These are phyloP conservation scores for Anas platyrhynchos DNA, from an alignment of 2,113 vertebrate species.

Conservation along the genomic window DNA sequence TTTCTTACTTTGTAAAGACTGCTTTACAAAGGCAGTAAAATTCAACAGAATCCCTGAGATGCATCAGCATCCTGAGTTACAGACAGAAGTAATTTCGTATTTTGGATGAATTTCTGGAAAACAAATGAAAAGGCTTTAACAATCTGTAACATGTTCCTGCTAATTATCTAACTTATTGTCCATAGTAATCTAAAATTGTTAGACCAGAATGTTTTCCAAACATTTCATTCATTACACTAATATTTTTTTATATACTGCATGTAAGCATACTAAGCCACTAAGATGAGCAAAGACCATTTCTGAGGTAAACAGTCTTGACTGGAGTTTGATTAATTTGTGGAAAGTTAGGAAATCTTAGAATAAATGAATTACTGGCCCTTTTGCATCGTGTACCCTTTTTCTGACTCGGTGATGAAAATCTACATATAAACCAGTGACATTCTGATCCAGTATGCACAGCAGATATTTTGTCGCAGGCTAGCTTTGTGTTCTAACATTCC, in stretches of 20 bases:
- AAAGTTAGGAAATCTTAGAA: conserved; percentile 13
- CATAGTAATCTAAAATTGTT: neutral
- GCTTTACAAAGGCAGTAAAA: neutral
- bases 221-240: neutral
- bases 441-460: neutral
- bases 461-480: neutral
- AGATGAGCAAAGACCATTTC: neutral
- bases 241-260: neutral
- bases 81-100: neutral
- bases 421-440: neutral
- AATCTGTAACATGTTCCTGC: neutral
- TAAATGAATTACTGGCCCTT: neutral
- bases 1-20: neutral
- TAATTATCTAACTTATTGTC: conserved; percentile 6
- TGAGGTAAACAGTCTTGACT: neutral
- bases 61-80: neutral
- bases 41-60: neutral
- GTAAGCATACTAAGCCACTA: neutral
- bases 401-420: neutral
- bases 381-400: neutral
- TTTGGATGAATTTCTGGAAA: conserved; percentile 9
- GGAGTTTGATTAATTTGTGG: neutral
- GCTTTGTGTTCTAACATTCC: neutral
- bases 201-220: neutral
- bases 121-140: conserved; percentile 3